Base-by-base conservation (phyloP, 92 coral and sea anemone species). In the Porites lobata region DNA sequence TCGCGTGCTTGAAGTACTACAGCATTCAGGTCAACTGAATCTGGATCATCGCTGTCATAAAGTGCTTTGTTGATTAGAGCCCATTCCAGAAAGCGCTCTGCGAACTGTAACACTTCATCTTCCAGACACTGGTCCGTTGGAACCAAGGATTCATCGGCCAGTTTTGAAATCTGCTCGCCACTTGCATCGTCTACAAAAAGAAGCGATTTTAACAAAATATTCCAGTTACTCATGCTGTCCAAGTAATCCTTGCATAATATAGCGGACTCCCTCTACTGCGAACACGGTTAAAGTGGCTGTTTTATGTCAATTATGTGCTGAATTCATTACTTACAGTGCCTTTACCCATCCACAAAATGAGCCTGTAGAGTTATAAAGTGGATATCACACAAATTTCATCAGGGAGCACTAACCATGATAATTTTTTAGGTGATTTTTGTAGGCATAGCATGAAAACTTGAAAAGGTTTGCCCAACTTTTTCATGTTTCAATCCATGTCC, bases 81-180 rank as follows among this genome's bases (percentile, higher is more conserved):
- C 98, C 98, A 95, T 84, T 95, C 98, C 47, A 74, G 90, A 69
- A 93, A 95, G 58, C 98, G 96, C 47, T 89, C 94, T 50, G 90
- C 88, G 77, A 95, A 95, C 91, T 95, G 98, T 50, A 89, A 69
- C 72, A 91, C 76, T 66, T 86, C 90, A 17, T 69, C 89, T 53
- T 90, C 86, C 50, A 78, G 79, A 69, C 98, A 95, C 6, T 75
- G 53, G 10, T 20, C 73, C 19, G 20, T 72, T 1, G 96, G 96
- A 29, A 73, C 80, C 14, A 20, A 64, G 4, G 80, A 74, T 62
- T 84, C 87, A 18, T 84, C 81, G 17, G 29, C 80, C n/a, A 84
- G 65, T 63, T 64, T 84, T 73, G 87, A 84, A 17, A 84, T 64
- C 65, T 84, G 87, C 22, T 73, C 73, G 53, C 87, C 87, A 9